Evolutionary conservation across 2,888 invertebrate genomes (phyloP), one percentile per base, ranked within the genome.

Genomic region (Antitype chi): DNA sequence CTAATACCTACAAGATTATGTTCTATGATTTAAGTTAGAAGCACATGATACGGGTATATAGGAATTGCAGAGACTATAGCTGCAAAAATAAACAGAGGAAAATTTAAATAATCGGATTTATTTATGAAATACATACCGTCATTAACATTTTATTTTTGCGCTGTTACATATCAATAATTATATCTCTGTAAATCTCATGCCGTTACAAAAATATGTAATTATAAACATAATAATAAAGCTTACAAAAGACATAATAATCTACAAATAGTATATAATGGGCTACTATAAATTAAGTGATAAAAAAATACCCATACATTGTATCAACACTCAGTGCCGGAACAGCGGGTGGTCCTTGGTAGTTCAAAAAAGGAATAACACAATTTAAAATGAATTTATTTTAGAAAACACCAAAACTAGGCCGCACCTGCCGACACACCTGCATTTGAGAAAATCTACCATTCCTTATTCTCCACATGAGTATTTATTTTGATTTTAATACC

Each of bases 51-150:
- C 1, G 47, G 23, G 70, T 62, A 32, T 62, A 53, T 69, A 28
- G n/a, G n/a, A 11, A 47, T 47, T 3, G 20, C 17, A 57, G 53
- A 57, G 25, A 47, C 32, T 9, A 74, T 0, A 11, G 15, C 17
- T 43, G 4, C 1, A 60, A 59, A 74, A 86, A 74, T 57, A 83
- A 80, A 82, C 47, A 8, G 55, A 0, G 17, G 11, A n/a, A 66
- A 72, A 64, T 81, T 49, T 38, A 77, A 77, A 74, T 70, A 74
- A 63, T 64, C 74, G 38, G 68, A 74, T 87, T 80, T 87, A 85
- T 80, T 87, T 75, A 63, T 68, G 52, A 80, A 81, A 81, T 78
- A 86, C 71, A 85, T 69, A 38, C n/a, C 38, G 32, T 66, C 28
- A 70, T 57, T 53, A 62, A 60, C 5, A 53, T 38, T 63, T 62